A percentile compares a stretch with the other conserved stretches of the same genome.
phyloP scores from a whole-genome alignment of 2,888 invertebrate species.

The Pseudoips prasinana region DNA sequence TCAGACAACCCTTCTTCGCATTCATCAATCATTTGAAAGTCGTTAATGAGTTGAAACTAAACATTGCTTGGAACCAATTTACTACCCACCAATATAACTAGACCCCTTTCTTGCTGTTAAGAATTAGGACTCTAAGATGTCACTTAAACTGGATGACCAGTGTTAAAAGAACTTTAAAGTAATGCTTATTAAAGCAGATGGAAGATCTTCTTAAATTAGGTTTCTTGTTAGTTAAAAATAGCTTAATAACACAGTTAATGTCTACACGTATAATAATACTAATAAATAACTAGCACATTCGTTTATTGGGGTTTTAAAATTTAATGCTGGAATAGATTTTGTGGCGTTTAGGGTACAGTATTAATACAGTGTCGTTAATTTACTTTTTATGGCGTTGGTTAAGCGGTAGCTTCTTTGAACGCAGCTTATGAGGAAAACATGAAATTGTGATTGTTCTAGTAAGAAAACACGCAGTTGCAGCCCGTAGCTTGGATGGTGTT shows the following conservation, averaged over 20 bases:
- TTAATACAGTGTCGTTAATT: no score
- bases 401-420: no score
- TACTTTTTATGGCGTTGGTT: no score
- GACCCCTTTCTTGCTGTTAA: slow-evolving; percentile 29
- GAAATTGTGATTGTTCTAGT: no score
- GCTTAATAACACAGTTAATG: slow-evolving; percentile 49
- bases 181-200: neutral
- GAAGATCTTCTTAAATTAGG: slow-evolving; percentile 34
- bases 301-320: slow-evolving; percentile 63
- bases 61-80: slow-evolving; percentile 53
- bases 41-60: slow-evolving; percentile 63
- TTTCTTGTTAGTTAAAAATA: slow-evolving; percentile 46
- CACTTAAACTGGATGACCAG: slow-evolving; percentile 33
- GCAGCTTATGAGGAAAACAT: no score
- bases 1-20: slow-evolving; percentile 37
- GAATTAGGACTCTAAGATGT: slow-evolving; percentile 20
- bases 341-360: slow-evolving; percentile 32
- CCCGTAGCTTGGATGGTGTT: no score
- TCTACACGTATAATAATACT: slow-evolving; percentile 64
- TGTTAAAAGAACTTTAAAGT: slow-evolving; percentile 22
- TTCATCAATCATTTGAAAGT: slow-evolving; percentile 57
- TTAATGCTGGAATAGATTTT: slow-evolving; percentile 54
- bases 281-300: slow-evolving; percentile 64
- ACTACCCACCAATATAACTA: slow-evolving; percentile 33
- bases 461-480: no score